Percentiles rank a stretch among this genome's conserved stretches.
These are phyloP conservation scores for Hofmannophila pseudospretella DNA, from an alignment of 2,888 invertebrate genomes.

Conservation along the genomic window DNA sequence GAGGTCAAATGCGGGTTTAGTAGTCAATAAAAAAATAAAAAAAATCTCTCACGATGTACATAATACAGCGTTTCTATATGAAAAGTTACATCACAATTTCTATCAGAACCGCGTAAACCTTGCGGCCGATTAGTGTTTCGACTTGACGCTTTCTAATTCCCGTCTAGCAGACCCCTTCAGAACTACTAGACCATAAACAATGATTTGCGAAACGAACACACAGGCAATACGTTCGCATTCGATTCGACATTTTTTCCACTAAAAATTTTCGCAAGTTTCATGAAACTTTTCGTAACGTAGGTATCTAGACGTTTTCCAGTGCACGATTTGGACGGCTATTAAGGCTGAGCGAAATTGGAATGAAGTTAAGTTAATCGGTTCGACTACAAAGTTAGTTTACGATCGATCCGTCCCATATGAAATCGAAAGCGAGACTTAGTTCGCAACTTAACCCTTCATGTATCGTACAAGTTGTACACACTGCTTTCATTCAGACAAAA, in stretches of 20 bases:
- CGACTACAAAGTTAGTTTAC: slow-evolving; percentile 38
- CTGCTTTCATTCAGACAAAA: slow-evolving; percentile 53
- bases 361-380: slow-evolving; percentile 28
- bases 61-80: too few species aligned
- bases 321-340: background rate
- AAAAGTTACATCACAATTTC: slow-evolving; percentile 56
- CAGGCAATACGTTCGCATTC: slow-evolving; percentile 51
- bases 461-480: slow-evolving; percentile 50
- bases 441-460: slow-evolving; percentile 68
- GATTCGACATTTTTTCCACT: slow-evolving; percentile 43
- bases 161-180: slow-evolving; percentile 58
- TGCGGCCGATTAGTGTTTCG: slow-evolving; percentile 70
- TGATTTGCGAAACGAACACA: slow-evolving; percentile 64
- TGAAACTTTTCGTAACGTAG: slow-evolving; percentile 11
- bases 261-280: slow-evolving; percentile 41
- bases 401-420: slow-evolving; percentile 13
- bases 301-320: background rate
- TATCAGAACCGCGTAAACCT: slow-evolving; percentile 62
- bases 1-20: too few species aligned
- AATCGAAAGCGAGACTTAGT: slow-evolving; percentile 71
- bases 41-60: too few species aligned
- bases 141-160: slow-evolving; percentile 73
- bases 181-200: slow-evolving; percentile 69
- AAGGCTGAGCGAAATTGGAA: too few species aligned
- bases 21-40: too few species aligned